A percentile compares a stretch with the other conserved stretches of the same genome.
phyloP scores from a whole-genome alignment of 1,140 invertebrate genomes.

The Drosophila orena region DNA sequence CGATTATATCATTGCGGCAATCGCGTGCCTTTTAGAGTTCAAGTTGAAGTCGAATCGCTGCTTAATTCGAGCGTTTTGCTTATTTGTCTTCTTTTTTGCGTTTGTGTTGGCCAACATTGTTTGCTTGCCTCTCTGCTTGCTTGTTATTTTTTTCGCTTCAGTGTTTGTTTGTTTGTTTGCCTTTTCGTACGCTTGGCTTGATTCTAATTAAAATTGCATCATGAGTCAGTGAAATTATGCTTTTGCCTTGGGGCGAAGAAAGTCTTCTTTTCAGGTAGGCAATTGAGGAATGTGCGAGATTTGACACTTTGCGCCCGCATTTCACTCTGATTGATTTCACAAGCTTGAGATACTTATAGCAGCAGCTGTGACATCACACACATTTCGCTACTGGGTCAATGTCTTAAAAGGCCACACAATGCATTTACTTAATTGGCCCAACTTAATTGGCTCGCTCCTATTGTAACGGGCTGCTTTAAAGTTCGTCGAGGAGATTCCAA shows the following conservation, averaged over 20 bases:
- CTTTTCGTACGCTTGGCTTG: slow-evolving; percentile 46
- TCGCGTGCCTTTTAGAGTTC: slow-evolving; percentile 58
- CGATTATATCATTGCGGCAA: slow-evolving; percentile 63
- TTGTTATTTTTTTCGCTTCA: slow-evolving; percentile 25
- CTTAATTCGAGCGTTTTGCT: slow-evolving; percentile 65
- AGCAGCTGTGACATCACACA: slow-evolving; percentile 32
- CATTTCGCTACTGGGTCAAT: slow-evolving; percentile 33
- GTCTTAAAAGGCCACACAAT: slow-evolving; percentile 22
- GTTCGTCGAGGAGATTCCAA: slow-evolving; percentile 16
- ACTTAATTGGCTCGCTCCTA: slow-evolving; percentile 48
- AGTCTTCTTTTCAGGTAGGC: slow-evolving; percentile 28
- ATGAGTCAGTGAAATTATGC: slow-evolving; percentile 13
- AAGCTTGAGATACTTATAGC: slow-evolving; percentile 27
- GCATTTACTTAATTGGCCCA: slow-evolving; percentile 39
- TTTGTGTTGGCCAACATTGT: slow-evolving; percentile 50
- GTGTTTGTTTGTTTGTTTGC: slow-evolving; percentile 57
- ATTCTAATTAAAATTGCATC: slow-evolving; percentile 63
- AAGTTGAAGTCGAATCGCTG: slow-evolving; percentile 76
- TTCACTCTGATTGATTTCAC: slow-evolving; percentile 47
- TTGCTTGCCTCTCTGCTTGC: slow-evolving; percentile 53
- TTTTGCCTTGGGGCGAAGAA: slow-evolving; percentile 47
- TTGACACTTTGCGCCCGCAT: slow-evolving; percentile 14
- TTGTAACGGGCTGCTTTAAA: slow-evolving; percentile 39
- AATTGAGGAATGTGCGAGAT: slow-evolving; percentile 51
- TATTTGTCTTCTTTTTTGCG: slow-evolving; percentile 44